Base-by-base conservation (phyloP, 2,797 vertebrate species). In the Brachymystax lenok region DNA sequence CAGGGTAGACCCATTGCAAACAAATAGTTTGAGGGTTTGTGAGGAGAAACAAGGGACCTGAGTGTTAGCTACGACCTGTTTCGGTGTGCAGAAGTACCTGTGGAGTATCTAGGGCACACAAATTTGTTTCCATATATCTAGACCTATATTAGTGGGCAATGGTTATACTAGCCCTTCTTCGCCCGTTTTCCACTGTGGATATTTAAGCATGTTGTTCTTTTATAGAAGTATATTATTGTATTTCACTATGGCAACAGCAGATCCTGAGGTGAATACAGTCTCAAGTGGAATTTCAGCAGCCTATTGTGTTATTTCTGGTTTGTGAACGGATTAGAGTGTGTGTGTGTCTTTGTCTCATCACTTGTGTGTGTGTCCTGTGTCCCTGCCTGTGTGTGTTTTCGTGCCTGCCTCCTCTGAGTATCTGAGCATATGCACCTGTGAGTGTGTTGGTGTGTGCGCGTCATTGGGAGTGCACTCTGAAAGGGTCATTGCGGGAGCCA, bases 401-500 rank as follows among this genome's bases (percentile, higher is more conserved):
- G 54, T 56, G 70, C 24, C 24, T 66, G 21, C 21, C 24, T 63
- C 19, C 21, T 16, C 16, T 73, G 69, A 33, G 59, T 52, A 17
- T 72, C 24, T 54, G 80, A 86, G 87, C 33, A 56, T 10, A 70
- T 71, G 73, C 6, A 51, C 50, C 46, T 67, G 61, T 73, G 14
- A 8, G 46, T 73, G 76, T 33, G 56, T 77, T n/a, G 63, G 68
- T 67, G 79, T 84, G 87, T 30, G 72, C 4, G 73, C 14, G 74
- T 69, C 79, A 81, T 88, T 91, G 86, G 88, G 87, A 88, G 89
- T 63, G 77, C 84, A 77, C 89, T 69, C 89, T 89, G 92, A 91
- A 92, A 86, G 92, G 93, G 92, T 91, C 91, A 90, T 90, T 91
- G 91, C 89, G 85, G 76, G 85, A 61, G 59, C 59, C 85, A 83